Conservation (phyloP, 2,888 invertebrate genomes). For the Sthenelais limicola region DNA sequence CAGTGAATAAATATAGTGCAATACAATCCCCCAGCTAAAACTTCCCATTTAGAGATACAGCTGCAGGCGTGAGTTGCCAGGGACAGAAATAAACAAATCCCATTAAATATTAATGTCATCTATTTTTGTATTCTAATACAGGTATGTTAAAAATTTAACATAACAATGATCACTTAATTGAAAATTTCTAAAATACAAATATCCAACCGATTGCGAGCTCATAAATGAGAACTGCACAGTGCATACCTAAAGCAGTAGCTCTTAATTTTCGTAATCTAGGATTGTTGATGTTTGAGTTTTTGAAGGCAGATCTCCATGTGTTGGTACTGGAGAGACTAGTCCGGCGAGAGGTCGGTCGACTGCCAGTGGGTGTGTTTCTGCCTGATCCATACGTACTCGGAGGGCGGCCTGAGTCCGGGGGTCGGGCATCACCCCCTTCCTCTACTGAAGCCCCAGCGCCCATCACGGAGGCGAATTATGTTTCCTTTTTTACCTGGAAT, state of each 20-base stretch:
- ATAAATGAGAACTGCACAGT: not conserved
- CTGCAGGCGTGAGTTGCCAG: too few species aligned
- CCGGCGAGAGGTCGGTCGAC: constrained; percentile 37
- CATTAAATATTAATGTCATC: too few species aligned
- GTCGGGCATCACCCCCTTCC: constrained; percentile 53
- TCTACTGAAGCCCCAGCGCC: constrained; percentile 60
- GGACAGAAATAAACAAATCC: too few species aligned
- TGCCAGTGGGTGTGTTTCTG: constrained; percentile 39
- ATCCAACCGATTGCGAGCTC: not conserved
- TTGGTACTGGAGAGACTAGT: constrained; percentile 49
- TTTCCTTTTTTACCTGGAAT: too few species aligned
- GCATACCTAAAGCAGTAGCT: constrained; percentile 52
- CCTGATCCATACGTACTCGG: constrained; percentile 36
- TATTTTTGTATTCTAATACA: too few species aligned
- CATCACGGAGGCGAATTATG: too few species aligned
- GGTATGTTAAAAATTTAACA: too few species aligned
- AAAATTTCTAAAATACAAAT: not conserved
- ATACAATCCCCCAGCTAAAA: too few species aligned
- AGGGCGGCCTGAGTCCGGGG: constrained; percentile 44
- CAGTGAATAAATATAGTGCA: too few species aligned
- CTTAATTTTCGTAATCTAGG: constrained; percentile 47
- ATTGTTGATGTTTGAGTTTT: constrained; percentile 49
- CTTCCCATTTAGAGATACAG: too few species aligned
- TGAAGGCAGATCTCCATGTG: constrained; percentile 51
- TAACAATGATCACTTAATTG: too few species aligned